Base-by-base conservation (phyloP, 2,797 vertebrate species). In the Sciaenops ocellatus region DNA sequence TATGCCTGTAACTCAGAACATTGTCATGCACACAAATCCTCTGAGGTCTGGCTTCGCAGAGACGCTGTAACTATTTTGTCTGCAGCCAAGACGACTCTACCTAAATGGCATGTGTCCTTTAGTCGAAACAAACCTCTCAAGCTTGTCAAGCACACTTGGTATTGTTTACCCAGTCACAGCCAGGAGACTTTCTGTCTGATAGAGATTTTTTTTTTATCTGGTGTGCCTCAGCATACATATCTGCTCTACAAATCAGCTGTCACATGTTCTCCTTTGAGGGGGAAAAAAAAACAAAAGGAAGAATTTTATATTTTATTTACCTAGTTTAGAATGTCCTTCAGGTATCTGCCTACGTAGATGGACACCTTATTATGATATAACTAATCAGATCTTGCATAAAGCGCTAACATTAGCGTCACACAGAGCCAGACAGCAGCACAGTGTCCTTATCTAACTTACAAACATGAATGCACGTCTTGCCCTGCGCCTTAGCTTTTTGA, bases 1-100 rank as follows among this genome's bases (percentile, higher is more conserved):
- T 54, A 6, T 41, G 46, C 17, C 64, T 79, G 17, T 28, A 55
- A 59, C 41, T 54, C 44, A 15, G 42, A 42, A 42, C n/a, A 63
- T 15, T 48, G 30, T 22, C n/a, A 12, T 44, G 51, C 28, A 38
- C 20, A 60, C 50, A 71, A 54, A 59, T 59, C 61, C 30, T 74
- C 10, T 22, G 54, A 69, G 44, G 16, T 69, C 67, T 47, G 26
- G 12, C 22, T 30, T 55, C 42, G 50, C 54, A 61, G 28, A 82
- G 41, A 79, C 48, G 60, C 47, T 65, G 62, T 74, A 38, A 67
- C 4, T 62, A 42, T 6, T 76, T 9, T 76, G 67, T 80, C 52
- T 78, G 66, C 28, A 73, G 57, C 38, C 20, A 44, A 24, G 1
- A 20, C 42, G 46, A 4, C 9, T 4, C 54, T 30, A 22, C 4